phyloP scores from a whole-genome alignment of 2,888 invertebrate species.

The Pegoplata infirma region DNA sequence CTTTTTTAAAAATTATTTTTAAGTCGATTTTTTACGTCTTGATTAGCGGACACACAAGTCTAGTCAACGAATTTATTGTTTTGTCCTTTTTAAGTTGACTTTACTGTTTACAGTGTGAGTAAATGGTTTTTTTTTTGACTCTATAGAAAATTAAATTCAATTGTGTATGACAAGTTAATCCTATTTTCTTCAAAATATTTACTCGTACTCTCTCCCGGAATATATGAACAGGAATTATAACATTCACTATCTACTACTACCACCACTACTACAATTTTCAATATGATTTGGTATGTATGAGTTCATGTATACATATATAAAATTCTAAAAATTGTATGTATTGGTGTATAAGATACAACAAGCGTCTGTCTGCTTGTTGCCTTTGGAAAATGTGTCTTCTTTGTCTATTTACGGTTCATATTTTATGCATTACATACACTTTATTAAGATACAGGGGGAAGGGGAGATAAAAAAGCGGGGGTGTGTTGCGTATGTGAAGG shows the following conservation, averaged over 20 bases:
- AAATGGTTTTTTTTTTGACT: conserved; percentile 33
- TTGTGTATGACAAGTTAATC: conserved; percentile 76
- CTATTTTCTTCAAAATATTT: conserved; percentile 65
- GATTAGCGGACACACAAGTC: too few relatives aligned
- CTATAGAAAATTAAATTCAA: conserved; percentile 76
- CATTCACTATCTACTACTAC: background rate
- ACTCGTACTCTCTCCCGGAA: background rate
- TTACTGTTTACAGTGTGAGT: background rate
- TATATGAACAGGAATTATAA: background rate
- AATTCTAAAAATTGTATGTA: background rate
- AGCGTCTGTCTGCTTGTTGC: background rate
- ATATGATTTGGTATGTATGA: background rate
- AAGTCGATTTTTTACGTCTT: too few relatives aligned
- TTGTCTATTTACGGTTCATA: conserved; percentile 53
- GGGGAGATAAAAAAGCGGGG: background rate
- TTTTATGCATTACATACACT: conserved; percentile 60
- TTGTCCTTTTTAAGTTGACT: background rate
- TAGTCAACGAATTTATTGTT: too few relatives aligned
- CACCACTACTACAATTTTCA: background rate
- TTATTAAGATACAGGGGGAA: background rate
- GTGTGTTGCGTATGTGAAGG: background rate
- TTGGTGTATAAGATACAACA: too few relatives aligned
- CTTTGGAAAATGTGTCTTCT: conserved; percentile 6
- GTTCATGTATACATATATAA: background rate
- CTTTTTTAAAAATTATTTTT: too few relatives aligned